Conservation (phyloP, 2,888 invertebrate genomes). For the Luperina testacea region DNA sequence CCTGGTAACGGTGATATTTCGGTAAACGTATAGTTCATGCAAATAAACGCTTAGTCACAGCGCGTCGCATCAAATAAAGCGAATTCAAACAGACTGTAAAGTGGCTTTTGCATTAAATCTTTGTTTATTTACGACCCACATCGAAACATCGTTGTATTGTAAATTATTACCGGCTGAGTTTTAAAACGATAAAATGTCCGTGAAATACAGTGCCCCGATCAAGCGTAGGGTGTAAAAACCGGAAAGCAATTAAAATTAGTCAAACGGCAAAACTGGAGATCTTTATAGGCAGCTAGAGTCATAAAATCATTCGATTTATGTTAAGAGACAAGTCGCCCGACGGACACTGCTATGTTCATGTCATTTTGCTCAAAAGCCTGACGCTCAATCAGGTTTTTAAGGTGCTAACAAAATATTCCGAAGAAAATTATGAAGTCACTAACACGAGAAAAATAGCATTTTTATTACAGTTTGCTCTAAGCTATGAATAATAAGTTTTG, state of each 20-base stretch:
- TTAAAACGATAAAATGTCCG: slow-evolving; percentile 82
- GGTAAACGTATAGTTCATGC: slow-evolving; percentile 55
- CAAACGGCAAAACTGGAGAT: slow-evolving; percentile 81
- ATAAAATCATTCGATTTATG: slow-evolving; percentile 85
- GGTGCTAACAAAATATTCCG: slow-evolving; percentile 54
- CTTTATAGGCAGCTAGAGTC: slow-evolving; percentile 81
- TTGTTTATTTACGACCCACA: slow-evolving; percentile 82
- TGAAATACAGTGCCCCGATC: slow-evolving; percentile 80
- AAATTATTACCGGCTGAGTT: slow-evolving; percentile 80
- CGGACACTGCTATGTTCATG: slow-evolving; percentile 66
- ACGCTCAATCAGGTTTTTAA: slow-evolving; percentile 55
- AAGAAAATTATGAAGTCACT: slow-evolving; percentile 61
- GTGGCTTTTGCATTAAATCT: slow-evolving; percentile 80
- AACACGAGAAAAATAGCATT: slow-evolving; percentile 48
- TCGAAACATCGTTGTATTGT: slow-evolving; percentile 78
- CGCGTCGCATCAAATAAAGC: slow-evolving; percentile 71
- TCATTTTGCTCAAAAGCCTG: slow-evolving; percentile 69
- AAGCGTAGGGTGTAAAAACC: slow-evolving; percentile 80
- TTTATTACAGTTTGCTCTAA: slow-evolving; percentile 45
- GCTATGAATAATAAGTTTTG: slow-evolving; percentile 63
- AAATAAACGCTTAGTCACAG: slow-evolving; percentile 71
- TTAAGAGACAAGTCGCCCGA: slow-evolving; percentile 71
- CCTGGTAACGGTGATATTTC: slow-evolving; percentile 54
- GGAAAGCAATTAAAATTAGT: slow-evolving; percentile 85
- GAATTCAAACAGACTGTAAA: slow-evolving; percentile 77